A percentile compares a stretch with the other conserved stretches of the same genome.
Evolutionary conservation across 2,888 invertebrate genomes (phyloP).

Genomic region (Dendrolimus houi): DNA sequence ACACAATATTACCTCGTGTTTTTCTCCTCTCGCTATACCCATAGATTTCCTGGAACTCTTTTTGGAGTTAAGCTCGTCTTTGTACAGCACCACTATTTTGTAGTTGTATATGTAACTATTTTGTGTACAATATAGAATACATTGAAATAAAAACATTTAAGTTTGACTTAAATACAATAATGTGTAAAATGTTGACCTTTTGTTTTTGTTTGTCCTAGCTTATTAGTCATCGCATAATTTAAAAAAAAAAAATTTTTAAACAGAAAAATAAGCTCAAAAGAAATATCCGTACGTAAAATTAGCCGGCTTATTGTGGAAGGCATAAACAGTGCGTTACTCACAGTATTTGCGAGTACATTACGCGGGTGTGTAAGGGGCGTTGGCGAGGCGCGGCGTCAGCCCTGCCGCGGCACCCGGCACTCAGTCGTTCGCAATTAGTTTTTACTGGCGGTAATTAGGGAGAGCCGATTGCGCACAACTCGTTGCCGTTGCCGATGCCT

Average conservation of each 20-base stretch:
- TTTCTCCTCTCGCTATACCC: no score
- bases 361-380: slow-evolving; percentile 9
- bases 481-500: slow-evolving; percentile 24
- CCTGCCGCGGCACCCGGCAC: slow-evolving; percentile 11
- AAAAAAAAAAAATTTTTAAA: no score
- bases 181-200: no score
- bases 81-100: no score
- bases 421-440: slow-evolving; percentile 59
- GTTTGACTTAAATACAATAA: no score
- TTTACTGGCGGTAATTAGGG: slow-evolving; percentile 66
- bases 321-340: slow-evolving; percentile 23
- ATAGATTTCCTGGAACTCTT: no score
- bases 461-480: slow-evolving; percentile 54
- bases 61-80: no score
- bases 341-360: slow-evolving; percentile 26
- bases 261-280: background rate
- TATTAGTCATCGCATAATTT: background rate
- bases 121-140: no score
- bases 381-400: background rate
- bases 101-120: no score
- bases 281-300: background rate
- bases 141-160: no score
- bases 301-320: slow-evolving; percentile 15
- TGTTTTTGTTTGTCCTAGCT: no score
- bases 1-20: no score